Evolutionary conservation across 2,888 invertebrate species (phyloP).

Genomic region (Anthrax anthrax): DNA sequence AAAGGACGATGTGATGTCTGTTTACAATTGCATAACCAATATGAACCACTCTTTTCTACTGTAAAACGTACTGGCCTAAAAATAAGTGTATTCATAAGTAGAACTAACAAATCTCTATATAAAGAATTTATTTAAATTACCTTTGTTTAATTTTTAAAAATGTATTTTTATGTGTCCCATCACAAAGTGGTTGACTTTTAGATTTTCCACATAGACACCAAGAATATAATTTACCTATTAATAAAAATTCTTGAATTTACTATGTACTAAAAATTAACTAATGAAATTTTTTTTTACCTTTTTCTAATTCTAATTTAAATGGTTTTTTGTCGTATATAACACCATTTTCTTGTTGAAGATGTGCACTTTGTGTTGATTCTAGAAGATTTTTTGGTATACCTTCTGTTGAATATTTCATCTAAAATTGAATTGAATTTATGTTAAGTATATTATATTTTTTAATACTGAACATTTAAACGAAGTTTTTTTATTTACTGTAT

Average conservation of each 20-base stretch:
- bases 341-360: slow-evolving; percentile 56
- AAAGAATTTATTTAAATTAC: too few species aligned
- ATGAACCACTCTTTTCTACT: slow-evolving; percentile 77
- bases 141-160: slow-evolving; percentile 58
- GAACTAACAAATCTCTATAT: slow-evolving; percentile 1
- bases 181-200: slow-evolving; percentile 85
- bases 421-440: too few species aligned
- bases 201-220: slow-evolving; percentile 96
- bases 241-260: slow-evolving; percentile 11
- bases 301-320: slow-evolving; percentile 58
- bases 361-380: slow-evolving; percentile 44
- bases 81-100: slow-evolving; percentile 15
- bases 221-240: slow-evolving; percentile 53
- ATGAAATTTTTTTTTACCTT: slow-evolving; percentile 31
- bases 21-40: slow-evolving; percentile 98
- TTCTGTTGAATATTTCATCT: slow-evolving; percentile 11
- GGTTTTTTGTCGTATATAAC: slow-evolving; percentile 78
- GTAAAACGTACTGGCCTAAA: slow-evolving; percentile 64
- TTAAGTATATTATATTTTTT: too few species aligned
- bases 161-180: slow-evolving; percentile 73
- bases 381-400: slow-evolving; percentile 55
- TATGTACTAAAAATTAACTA: not conserved
- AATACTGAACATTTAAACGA: too few species aligned
- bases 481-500: too few species aligned
- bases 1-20: slow-evolving; percentile 87